Evolutionary conservation across 2,113 vertebrate species (phyloP).

Genomic region (Poecile atricapillus): DNA sequence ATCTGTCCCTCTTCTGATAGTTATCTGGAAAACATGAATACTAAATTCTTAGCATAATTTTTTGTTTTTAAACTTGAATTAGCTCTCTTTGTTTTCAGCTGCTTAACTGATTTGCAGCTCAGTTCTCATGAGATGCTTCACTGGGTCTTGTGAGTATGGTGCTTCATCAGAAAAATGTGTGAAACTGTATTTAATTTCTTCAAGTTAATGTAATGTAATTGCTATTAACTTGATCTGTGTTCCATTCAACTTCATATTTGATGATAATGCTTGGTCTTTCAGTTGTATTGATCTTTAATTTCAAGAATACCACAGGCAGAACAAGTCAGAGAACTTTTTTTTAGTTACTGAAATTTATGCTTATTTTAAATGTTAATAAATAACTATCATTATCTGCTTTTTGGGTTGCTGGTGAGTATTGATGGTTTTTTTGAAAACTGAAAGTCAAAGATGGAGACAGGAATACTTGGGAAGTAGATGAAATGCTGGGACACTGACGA

Average conservation of each 20-base stretch:
- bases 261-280: slow-evolving; percentile 6
- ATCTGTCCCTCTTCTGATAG: background rate
- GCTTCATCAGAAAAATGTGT: slow-evolving; percentile 3
- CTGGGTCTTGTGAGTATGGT: slow-evolving; percentile 34
- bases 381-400: background rate
- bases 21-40: background rate
- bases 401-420: slow-evolving; percentile 11
- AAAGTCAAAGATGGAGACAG: background rate
- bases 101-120: background rate
- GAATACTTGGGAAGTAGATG: background rate
- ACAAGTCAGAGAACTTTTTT: background rate
- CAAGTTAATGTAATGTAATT: slow-evolving; percentile 35
- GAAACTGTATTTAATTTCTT: slow-evolving; percentile 36
- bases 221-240: slow-evolving; percentile 51
- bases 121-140: slow-evolving; percentile 31
- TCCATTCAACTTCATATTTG: background rate
- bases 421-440: background rate
- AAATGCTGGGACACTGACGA: background rate
- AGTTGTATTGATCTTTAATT: background rate
- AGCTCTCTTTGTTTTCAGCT: background rate
- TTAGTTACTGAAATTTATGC: slow-evolving; percentile 26
- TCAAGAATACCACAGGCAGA: background rate
- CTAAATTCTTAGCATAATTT: background rate
- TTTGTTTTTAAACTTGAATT: background rate
- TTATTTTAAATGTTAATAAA: slow-evolving; percentile 62